Evolutionary conservation across 30 jellyfish, hydroid and myxozoan species (phyloP), one percentile per base, ranked within the genome.

Genomic region (Chrysaora quinquecirrha): DNA sequence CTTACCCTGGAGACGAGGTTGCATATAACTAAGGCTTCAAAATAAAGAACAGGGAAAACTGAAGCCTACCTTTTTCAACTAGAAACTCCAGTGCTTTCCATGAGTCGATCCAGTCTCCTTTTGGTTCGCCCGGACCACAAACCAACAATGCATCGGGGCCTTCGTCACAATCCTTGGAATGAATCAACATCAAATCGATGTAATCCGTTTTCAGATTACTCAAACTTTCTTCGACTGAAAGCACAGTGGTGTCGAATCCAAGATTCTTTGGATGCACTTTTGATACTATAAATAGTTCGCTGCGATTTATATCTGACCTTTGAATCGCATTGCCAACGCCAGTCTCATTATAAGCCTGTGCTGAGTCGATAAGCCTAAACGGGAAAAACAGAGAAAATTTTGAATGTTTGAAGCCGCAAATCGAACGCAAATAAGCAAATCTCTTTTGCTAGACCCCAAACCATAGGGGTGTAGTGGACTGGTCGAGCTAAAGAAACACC

Each of bases 121-220:
- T 64, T 19, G 89, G 89, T 30, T 75, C 85, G 6, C 90, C 96
- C 31, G 64, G 80, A 12, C 84, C 93, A 73, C 96, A 88, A 23
- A 48, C 91, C 80, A 88, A 64, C 67, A 60, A 62, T 22, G 91
- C 88, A 58, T 54, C 85, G 0, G 85, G 85, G 4, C 89, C 93
- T 22, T 78, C 89, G 33, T 78, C 96, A 56, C 96, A 88, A 28
- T 78, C 96, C 34, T 88, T 88, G 14, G 93, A 48, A 80, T 88
- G 92, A 33, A 88, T 78, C 62, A 88, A 49, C 93, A 79, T 80
- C 78, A 88, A 54, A 73, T 88, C 96, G 9, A 88, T 78, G 86
- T 75, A 78, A 63, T 88, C 86, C 3, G 88, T 85, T 38, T 80
- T 64, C 75, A 88, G 88, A 61, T 88, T 78, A 3, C 69, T 64